phyloP scores from a whole-genome alignment of 2,888 invertebrate genomes.

The Megastigmus dorsalis region DNA sequence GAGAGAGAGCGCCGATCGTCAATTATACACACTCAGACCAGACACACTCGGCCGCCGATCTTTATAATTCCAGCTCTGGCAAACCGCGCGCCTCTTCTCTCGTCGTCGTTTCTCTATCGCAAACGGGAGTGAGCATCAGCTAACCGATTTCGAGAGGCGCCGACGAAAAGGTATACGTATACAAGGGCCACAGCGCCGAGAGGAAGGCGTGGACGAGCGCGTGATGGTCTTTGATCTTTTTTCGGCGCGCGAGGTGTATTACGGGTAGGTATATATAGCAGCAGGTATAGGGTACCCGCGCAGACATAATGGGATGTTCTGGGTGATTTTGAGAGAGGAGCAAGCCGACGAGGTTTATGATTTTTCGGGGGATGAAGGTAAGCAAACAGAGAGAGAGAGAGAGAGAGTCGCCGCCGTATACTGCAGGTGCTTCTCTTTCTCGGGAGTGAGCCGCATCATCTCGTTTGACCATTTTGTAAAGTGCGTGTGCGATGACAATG shows the following conservation, averaged over 20 bases:
- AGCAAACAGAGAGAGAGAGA: too few relatives aligned
- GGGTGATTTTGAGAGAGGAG: slow-evolving; percentile 15
- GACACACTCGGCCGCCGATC: slow-evolving; percentile 3
- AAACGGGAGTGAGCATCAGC: slow-evolving; percentile 13
- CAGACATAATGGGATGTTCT: slow-evolving; percentile 17
- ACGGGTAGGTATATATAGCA: background rate
- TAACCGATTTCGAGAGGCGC: slow-evolving; percentile 45
- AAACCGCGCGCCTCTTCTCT: slow-evolving; percentile 4
- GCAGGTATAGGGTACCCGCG: background rate
- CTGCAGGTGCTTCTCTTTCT: too few relatives aligned
- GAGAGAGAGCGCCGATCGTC: background rate
- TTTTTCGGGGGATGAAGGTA: background rate
- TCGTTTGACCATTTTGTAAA: too few relatives aligned
- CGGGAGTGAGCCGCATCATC: too few relatives aligned
- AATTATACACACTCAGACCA: background rate
- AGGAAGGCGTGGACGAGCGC: slow-evolving; percentile 10
- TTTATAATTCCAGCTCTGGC: slow-evolving; percentile 20
- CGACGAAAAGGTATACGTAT: slow-evolving; percentile 30
- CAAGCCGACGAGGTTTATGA: background rate
- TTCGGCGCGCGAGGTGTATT: slow-evolving; percentile 4
- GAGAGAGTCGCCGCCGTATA: too few relatives aligned
- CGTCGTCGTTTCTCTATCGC: background rate
- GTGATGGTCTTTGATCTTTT: slow-evolving; percentile 43
- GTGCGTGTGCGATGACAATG: too few relatives aligned
- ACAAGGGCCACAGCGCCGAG: background rate